phyloP scores from a whole-genome alignment of 2,797 vertebrate species.

The Garrulus glandarius region DNA sequence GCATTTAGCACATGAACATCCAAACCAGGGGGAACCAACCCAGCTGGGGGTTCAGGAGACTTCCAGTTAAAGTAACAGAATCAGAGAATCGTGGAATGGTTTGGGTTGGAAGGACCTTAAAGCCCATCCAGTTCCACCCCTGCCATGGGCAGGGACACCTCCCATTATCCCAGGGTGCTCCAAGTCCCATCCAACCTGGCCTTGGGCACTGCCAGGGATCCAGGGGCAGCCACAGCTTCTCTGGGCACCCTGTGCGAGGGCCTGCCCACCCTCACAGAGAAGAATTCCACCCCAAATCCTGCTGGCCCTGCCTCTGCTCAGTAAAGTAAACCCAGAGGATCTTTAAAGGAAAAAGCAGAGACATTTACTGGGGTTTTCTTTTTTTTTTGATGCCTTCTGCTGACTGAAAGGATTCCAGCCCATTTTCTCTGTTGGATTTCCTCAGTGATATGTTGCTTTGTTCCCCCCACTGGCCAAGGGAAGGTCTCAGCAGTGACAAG shows the following conservation, averaged over 20 bases:
- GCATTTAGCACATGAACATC: not conserved
- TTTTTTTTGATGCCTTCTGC: not conserved
- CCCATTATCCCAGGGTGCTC: rapidly evolving
- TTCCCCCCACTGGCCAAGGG: not conserved
- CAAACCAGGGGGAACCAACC: not conserved
- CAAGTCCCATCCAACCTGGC: rapidly evolving
- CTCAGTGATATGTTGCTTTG: not conserved
- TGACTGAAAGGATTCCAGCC: not conserved
- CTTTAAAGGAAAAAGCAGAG: not conserved
- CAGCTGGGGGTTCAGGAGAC: not conserved
- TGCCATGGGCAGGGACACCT: not conserved
- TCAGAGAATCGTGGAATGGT: not conserved
- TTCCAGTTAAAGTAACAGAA: not conserved
- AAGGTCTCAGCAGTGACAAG: not conserved
- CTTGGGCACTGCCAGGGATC: not conserved
- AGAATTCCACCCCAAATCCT: not conserved
- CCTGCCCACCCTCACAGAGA: not conserved
- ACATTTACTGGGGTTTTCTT: not conserved
- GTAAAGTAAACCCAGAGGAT: not conserved
- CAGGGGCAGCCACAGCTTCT: not conserved
- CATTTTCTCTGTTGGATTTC: not conserved
- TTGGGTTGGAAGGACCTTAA: not conserved
- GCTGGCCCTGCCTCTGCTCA: not conserved
- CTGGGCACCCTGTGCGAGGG: not conserved
- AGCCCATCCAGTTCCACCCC: not conserved